phyloP scores from a whole-genome alignment of 2,888 invertebrate genomes.

The Cactoblastis cactorum region DNA sequence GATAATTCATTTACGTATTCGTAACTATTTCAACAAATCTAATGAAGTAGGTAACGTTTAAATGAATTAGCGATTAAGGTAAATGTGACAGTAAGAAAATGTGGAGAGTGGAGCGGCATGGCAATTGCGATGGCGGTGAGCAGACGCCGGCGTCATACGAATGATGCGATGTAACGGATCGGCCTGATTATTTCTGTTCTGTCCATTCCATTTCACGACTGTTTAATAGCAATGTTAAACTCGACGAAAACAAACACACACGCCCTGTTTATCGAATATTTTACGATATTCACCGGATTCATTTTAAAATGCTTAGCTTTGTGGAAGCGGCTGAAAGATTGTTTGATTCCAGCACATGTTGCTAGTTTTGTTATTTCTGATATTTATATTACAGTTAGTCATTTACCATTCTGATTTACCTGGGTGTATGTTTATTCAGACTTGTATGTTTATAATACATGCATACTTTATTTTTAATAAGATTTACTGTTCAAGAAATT shows the following conservation, averaged over 20 bases:
- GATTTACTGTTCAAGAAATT: constrained; percentile 65
- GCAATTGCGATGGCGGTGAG: constrained; percentile 54
- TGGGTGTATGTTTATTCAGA: constrained; percentile 71
- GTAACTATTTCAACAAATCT: constrained; percentile 37
- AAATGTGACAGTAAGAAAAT: constrained; percentile 58
- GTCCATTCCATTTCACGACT: constrained; percentile 77
- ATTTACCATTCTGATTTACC: constrained; percentile 77
- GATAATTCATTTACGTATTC: constrained; percentile 40
- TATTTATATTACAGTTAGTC: constrained; percentile 76
- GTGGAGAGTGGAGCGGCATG: constrained; percentile 51
- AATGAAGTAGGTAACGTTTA: constrained; percentile 37
- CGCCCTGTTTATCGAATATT: constrained; percentile 78
- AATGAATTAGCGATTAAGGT: constrained; percentile 59
- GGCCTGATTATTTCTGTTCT: constrained; percentile 78
- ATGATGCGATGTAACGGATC: constrained; percentile 76
- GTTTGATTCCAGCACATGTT: constrained; percentile 60
- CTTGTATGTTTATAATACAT: constrained; percentile 71
- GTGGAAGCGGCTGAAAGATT: constrained; percentile 70
- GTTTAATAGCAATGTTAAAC: constrained; percentile 79
- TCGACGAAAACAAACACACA: constrained; percentile 75
- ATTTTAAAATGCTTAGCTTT: constrained; percentile 75
- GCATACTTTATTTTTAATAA: constrained; percentile 71
- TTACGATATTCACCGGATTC: constrained; percentile 72
- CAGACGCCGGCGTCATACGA: constrained; percentile 69
- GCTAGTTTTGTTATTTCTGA: constrained; percentile 67